Evolutionary conservation across 2,888 invertebrate species (phyloP), one percentile per base, ranked within the genome.

Genomic region (Noctua pronuba): DNA sequence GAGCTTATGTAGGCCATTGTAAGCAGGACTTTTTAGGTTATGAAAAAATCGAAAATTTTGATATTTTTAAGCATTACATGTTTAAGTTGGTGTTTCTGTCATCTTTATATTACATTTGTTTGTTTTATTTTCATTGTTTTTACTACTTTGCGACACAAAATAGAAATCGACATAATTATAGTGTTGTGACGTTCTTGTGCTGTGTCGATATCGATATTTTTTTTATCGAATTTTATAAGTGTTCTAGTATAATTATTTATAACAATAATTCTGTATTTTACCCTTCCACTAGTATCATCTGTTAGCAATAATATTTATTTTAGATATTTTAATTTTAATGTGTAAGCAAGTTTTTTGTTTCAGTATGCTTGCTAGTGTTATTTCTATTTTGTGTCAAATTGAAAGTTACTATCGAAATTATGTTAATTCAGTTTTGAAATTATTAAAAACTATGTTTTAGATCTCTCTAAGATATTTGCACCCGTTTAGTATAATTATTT

Each of bases 391-490:
- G 87, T 88, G 87, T 88, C 87, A 46, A 74, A 82, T 60, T 78
- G 80, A 81, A 69, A 77, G 74, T 69, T 82, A 65, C 31, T 64
- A 73, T 86, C 38, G 79, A 88, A 88, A 82, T 82, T 76, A 86
- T 81, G 73, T 79, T 68, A 58, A 77, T 78, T 77, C 73, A 55
- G 84, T 86, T 83, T 80, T 74, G 69, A 84, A 77, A 81, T 81
- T 52, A 88, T 83, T 69, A 69, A 86, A 82, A 64, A 58, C 71
- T 77, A 70, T 79, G 72, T 62, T 81, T 69, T 86, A 88, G 88
- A 88, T 88, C 85, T 88, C 84, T 86, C 79, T 86, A 84, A 86
- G 81, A 80, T 82, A 86, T 83, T 76, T 68, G 82, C 86, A 71
- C 76, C 88, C 85, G 77, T 86, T 87, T 77, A 70, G 60, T 78